Evolutionary conservation across 2,888 invertebrate species (phyloP).

Genomic region (Ditylenchus weischeri): DNA sequence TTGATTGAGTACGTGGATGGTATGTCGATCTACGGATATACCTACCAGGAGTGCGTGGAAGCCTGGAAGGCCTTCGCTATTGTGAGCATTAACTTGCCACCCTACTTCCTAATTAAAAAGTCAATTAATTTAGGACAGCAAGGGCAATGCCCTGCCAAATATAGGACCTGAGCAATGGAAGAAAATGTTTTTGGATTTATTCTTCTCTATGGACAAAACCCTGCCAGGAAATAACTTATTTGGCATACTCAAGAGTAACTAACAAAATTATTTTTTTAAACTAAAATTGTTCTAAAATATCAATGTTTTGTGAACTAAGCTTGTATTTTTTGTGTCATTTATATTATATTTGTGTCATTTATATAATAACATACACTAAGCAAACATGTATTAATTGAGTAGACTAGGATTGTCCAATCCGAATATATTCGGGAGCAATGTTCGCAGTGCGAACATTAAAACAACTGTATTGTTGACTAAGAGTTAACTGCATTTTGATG

Average conservation of each 20-base stretch:
- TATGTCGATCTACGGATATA: constrained; percentile 53
- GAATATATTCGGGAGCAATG: too few species aligned
- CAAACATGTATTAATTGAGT: too few species aligned
- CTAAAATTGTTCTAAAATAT: too few species aligned
- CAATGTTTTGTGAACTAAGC: too few species aligned
- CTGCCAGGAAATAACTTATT: constrained; percentile 51
- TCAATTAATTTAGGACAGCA: constrained; percentile 15
- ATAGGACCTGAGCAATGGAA: constrained; percentile 47
- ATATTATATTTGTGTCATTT: too few species aligned
- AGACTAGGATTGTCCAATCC: too few species aligned
- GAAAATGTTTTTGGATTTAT: constrained; percentile 47
- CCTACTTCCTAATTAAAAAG: background rate
- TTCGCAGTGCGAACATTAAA: too few species aligned
- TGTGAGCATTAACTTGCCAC: constrained; percentile 24
- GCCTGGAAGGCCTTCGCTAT: constrained; percentile 48
- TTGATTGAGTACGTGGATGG: constrained; percentile 57
- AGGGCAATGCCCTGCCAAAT: constrained; percentile 37
- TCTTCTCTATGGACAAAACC: constrained; percentile 50
- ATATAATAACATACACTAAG: too few species aligned
- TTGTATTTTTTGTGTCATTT: too few species aligned
- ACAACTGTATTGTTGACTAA: too few species aligned
- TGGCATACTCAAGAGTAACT: constrained; percentile 29
- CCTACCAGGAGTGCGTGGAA: constrained; percentile 36
- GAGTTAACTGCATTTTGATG: too few species aligned
- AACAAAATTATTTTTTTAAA: too few species aligned